phyloP scores from a whole-genome alignment of 2,888 invertebrate genomes.

The Venustoraphidia nigricollis region DNA sequence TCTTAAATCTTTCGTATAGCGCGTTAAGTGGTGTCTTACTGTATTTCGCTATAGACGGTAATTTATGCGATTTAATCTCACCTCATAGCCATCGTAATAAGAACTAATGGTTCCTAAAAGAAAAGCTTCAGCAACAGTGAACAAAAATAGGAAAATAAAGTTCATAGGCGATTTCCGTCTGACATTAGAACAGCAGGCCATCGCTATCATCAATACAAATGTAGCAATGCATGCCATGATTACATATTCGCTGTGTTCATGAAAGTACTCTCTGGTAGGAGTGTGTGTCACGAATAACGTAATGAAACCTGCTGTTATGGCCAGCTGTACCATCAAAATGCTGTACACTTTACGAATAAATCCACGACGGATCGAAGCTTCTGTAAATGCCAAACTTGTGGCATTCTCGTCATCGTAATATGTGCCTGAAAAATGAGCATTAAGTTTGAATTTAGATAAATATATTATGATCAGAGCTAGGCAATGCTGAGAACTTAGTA shows the following conservation, averaged over 20 bases:
- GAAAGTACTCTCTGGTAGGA: slow-evolving; percentile 44
- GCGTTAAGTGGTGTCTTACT: too few relatives aligned
- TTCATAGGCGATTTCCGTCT: slow-evolving; percentile 43
- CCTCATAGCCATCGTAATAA: slow-evolving; percentile 25
- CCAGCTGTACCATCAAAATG: slow-evolving; percentile 69
- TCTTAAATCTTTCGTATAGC: too few relatives aligned
- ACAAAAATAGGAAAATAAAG: slow-evolving; percentile 39
- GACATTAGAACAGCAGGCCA: slow-evolving; percentile 43
- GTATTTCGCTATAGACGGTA: neutral
- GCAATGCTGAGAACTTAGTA: too few relatives aligned
- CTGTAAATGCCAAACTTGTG: slow-evolving; percentile 56
- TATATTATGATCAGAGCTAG: too few relatives aligned
- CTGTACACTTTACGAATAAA: slow-evolving; percentile 72
- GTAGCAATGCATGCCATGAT: slow-evolving; percentile 29
- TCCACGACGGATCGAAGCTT: slow-evolving; percentile 51
- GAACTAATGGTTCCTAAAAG: slow-evolving; percentile 36
- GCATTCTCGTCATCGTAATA: slow-evolving; percentile 22
- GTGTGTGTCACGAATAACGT: slow-evolving; percentile 55
- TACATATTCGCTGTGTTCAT: slow-evolving; percentile 8
- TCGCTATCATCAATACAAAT: slow-evolving; percentile 34
- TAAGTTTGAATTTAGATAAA: too few relatives aligned
- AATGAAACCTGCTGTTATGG: slow-evolving; percentile 64
- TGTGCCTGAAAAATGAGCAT: too few relatives aligned
- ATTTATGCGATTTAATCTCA: slow-evolving; percentile 14
- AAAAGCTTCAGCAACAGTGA: slow-evolving; percentile 36